A percentile compares a stretch with the other conserved stretches of the same genome.
phyloP scores from a whole-genome alignment of 2,797 vertebrate genomes.

The Danio albolineatus region DNA sequence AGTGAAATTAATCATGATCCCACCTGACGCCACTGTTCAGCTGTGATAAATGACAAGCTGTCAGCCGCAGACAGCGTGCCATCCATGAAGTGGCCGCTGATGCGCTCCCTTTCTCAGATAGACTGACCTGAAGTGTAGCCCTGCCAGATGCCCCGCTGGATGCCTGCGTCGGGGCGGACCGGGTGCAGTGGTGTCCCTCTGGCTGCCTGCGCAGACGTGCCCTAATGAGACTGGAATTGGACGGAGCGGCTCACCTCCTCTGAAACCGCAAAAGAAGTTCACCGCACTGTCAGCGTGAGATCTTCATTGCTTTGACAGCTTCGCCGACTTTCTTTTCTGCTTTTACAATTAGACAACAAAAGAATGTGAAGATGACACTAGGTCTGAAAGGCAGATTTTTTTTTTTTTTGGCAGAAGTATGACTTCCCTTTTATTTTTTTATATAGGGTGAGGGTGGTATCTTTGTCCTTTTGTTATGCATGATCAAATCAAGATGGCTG shows the following conservation, averaged over 20 bases:
- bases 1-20: slow-evolving; percentile 86
- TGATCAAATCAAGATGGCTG: slow-evolving; percentile 7
- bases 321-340: slow-evolving; percentile 28
- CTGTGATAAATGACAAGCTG: slow-evolving; percentile 86
- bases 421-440: background rate
- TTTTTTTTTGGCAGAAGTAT: slow-evolving; percentile 6
- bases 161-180: slow-evolving; percentile 63
- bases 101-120: slow-evolving; percentile 78
- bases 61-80: slow-evolving; percentile 82
- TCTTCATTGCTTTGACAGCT: slow-evolving; percentile 61
- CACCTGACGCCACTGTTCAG: slow-evolving; percentile 83
- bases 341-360: slow-evolving; percentile 49
- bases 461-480: slow-evolving; percentile 2
- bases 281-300: slow-evolving; percentile 58
- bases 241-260: slow-evolving; percentile 43
- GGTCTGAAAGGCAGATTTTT: slow-evolving; percentile 27
- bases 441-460: background rate
- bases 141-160: slow-evolving; percentile 75
- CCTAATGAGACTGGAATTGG: slow-evolving; percentile 72
- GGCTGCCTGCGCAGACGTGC: slow-evolving; percentile 65
- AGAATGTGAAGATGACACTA: slow-evolving; percentile 48
- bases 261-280: slow-evolving; percentile 54
- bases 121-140: slow-evolving; percentile 75
- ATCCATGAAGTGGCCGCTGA: slow-evolving; percentile 76
- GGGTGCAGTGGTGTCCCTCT: slow-evolving; percentile 59